phyloP scores from a whole-genome alignment of 2,113 vertebrate species.

The Nyctereutes procyonoides region DNA sequence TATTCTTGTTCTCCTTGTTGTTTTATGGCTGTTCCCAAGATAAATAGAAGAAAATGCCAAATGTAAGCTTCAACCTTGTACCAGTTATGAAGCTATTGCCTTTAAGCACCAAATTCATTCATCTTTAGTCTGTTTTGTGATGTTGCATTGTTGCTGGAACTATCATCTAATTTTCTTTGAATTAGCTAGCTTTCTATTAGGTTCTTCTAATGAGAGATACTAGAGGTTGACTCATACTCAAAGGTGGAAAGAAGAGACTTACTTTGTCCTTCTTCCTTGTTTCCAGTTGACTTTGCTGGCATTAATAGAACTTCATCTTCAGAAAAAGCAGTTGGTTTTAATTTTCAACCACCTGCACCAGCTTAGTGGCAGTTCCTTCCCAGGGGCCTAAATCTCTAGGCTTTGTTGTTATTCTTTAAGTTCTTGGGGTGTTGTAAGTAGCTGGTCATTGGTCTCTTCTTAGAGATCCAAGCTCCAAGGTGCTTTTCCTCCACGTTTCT shows the following conservation, averaged over 20 bases:
- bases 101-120: neutral
- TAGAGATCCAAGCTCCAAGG: neutral
- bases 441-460: neutral
- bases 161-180: neutral
- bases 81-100: neutral
- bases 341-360: neutral
- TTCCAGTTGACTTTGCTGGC: neutral
- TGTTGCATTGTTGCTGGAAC: neutral
- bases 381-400: neutral
- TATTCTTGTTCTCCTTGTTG: neutral
- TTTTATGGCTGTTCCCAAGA: neutral
- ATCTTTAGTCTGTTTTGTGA: neutral
- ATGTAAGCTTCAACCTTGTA: neutral
- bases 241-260: neutral
- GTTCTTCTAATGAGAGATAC: accelerated
- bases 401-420: neutral
- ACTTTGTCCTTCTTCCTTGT: neutral
- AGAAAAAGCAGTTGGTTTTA: neutral
- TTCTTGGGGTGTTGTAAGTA: neutral
- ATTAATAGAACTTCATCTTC: neutral
- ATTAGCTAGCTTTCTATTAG: neutral
- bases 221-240: neutral
- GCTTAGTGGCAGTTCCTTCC: neutral
- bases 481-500: neutral
- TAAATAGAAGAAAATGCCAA: neutral